Evolutionary conservation across 2,888 invertebrate species (phyloP), one percentile per base, ranked within the genome.

Genomic region (Chalcis sispes): DNA sequence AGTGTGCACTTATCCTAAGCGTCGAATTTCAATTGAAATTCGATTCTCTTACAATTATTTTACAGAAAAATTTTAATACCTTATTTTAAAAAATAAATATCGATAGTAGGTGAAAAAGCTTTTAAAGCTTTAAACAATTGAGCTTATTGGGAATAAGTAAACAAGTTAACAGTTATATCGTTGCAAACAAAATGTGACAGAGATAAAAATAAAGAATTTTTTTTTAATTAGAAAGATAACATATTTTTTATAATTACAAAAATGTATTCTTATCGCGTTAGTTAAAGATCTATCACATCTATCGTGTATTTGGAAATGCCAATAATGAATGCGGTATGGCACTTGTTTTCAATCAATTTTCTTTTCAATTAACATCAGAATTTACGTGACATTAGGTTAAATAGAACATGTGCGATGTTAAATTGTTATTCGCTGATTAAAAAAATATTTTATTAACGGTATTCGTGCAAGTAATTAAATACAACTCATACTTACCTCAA

Each of bases 361-460:
- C 32, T 50, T 50, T 65, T 71, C 75, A 66, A 59, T 65, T 70
- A 59, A 71, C 67, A 58, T 25, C 23, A 54, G 72, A n/a, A 76
- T 76, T 76, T 66, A 76, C 40, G 72, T 40, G 61, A 56, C 54
- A 48, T 46, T 4, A 36, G 58, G 56, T 76, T 56, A 62, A 66
- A 72, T 72, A 67, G 27, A 7, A 54, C 61, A n/a, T 13, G 66
- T 10, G 67, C 56, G 42, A 13, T 46, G 4, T n/a, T n/a, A n/a
- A n/a, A n/a, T n/a, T n/a, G 48, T 32, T 48, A 10, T 46, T 72
- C 75, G 42, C 72, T 76, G 66, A 72, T 76, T 76, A 61, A 15
- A 4, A 29, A 29, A 48, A 61, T 74, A 32, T 74, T 20, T 48
- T 58, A 66, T 56, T 76, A 70, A 72, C 72, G 46, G 48, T 36